Percentiles rank a stretch among this genome's conserved stretches.
Evolutionary conservation across 2,113 vertebrate genomes (phyloP).

Genomic region (Chaetodon auriga): DNA sequence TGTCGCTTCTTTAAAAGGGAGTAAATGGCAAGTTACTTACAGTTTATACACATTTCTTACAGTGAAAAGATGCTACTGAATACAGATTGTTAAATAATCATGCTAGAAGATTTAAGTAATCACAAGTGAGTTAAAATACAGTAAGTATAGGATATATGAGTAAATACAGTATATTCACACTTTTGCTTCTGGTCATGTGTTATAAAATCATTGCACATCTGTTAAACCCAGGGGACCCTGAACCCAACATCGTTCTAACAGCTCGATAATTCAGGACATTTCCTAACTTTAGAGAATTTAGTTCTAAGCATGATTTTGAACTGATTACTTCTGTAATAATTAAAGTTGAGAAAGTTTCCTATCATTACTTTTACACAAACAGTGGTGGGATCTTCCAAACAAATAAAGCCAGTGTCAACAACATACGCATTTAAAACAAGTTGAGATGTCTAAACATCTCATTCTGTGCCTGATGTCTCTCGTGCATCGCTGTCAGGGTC

Average conservation of each 20-base stretch:
- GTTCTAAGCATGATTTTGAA: not conserved
- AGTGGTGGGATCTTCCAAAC: not conserved
- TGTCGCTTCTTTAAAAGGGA: constrained; percentile 41
- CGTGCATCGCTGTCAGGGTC: not conserved
- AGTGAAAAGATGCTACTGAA: not conserved
- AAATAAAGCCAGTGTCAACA: constrained; percentile 5
- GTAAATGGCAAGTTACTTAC: not conserved
- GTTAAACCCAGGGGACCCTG: too few species aligned
- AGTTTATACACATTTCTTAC: not conserved
- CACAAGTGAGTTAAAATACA: constrained; percentile 11
- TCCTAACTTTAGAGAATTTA: not conserved
- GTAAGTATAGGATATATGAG: not conserved
- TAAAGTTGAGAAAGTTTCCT: not conserved
- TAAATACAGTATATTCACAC: constrained; percentile 10
- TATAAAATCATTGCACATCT: too few species aligned
- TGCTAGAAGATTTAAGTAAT: not conserved
- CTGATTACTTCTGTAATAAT: not conserved
- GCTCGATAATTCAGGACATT: not conserved
- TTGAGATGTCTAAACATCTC: not conserved
- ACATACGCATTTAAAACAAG: not conserved
- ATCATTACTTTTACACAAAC: not conserved
- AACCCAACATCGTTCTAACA: not conserved
- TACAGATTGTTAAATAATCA: not conserved
- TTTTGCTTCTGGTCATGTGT: not conserved
- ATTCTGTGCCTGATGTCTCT: constrained; percentile 1